These are phyloP conservation scores for Neelides sp. DNA, from an alignment of 1,140 invertebrate species.

Conservation along the genomic window DNA sequence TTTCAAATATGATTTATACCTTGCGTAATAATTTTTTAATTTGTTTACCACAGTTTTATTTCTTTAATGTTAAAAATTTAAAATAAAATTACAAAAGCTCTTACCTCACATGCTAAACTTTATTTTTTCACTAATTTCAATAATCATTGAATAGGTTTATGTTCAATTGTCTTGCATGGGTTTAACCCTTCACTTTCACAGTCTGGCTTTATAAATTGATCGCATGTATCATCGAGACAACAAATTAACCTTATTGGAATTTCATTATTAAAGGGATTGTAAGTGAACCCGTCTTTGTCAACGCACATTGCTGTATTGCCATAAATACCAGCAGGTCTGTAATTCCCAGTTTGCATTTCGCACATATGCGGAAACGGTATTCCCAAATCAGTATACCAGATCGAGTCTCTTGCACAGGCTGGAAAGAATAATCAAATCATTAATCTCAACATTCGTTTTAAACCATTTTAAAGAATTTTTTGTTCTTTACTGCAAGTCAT, in stretches of 20 bases:
- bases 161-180: no score
- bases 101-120: no score
- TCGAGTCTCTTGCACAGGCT: conserved; percentile 44
- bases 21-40: no score
- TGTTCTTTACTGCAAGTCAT: conserved; percentile 45
- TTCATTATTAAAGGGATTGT: conserved; percentile 2
- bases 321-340: conserved; percentile 37
- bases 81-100: no score
- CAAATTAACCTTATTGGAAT: not conserved
- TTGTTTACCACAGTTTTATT: no score
- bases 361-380: conserved; percentile 38
- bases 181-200: no score
- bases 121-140: no score
- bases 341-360: conserved; percentile 40
- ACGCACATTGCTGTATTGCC: conserved; percentile 41
- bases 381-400: conserved; percentile 38
- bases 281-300: conserved; percentile 40
- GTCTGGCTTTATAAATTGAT: no score
- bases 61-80: no score
- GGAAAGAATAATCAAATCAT: conserved; percentile 12
- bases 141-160: no score
- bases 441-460: conserved; percentile 10
- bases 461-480: conserved; percentile 6
- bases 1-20: no score
- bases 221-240: conserved; percentile 9